Evolutionary conservation across 1,140 invertebrate genomes (phyloP).

Genomic region (Cepaea nemoralis): DNA sequence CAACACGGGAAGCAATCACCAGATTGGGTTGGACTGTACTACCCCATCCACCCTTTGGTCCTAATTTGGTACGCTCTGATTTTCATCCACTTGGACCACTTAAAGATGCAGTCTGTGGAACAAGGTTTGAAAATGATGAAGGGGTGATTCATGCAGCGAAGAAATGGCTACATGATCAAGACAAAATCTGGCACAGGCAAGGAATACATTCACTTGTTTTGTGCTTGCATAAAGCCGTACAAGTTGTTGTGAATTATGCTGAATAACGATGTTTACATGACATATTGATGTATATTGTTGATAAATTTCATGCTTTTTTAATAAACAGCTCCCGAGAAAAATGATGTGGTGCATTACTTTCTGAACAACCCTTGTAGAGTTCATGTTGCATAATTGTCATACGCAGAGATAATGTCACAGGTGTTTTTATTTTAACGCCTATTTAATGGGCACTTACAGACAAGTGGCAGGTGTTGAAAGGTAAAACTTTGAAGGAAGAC

Average conservation of each 20-base stretch:
- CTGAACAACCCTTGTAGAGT: neutral
- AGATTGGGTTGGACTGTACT: neutral
- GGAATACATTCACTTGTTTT: neutral
- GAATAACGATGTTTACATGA: neutral
- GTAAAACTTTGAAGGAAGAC: too few relatives aligned
- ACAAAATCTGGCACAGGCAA: neutral
- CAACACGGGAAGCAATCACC: conserved; percentile 15
- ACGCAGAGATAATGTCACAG: too few relatives aligned
- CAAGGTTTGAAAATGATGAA: conserved; percentile 3
- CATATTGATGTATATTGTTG: neutral
- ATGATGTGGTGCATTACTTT: neutral
- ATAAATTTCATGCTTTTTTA: neutral
- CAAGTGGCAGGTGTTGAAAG: too few relatives aligned
- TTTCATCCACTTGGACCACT: conserved; percentile 1
- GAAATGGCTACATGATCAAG: conserved; percentile 3
- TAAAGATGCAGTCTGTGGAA: neutral
- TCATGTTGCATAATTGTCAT: too few relatives aligned
- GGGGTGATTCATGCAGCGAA: neutral
- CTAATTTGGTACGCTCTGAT: conserved; percentile 16
- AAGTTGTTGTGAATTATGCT: neutral
- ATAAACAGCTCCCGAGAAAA: neutral
- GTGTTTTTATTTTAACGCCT: too few relatives aligned
- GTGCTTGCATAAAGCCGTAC: too few relatives aligned
- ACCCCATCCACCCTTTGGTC: too few relatives aligned
- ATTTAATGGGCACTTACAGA: too few relatives aligned